These are phyloP conservation scores for Daboia siamensis DNA, from an alignment of 2,113 vertebrate species.

Conservation along the genomic window DNA sequence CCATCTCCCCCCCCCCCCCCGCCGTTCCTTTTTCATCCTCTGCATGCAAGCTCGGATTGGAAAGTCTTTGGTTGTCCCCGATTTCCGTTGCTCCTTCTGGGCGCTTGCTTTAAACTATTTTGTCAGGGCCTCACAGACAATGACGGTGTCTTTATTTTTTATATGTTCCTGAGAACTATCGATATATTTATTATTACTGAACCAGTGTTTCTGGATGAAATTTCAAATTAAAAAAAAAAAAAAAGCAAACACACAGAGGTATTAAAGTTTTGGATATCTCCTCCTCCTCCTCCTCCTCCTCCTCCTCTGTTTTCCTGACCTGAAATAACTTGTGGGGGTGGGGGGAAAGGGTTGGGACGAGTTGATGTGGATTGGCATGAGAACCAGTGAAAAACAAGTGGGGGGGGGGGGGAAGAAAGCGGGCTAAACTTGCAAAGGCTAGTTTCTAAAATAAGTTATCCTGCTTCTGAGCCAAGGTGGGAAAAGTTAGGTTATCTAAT, in stretches of 20 bases:
- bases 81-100: conserved; percentile 50
- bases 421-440: neutral
- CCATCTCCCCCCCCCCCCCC: accelerated
- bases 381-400: neutral
- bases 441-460: neutral
- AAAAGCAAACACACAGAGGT: neutral
- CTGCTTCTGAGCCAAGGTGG: neutral
- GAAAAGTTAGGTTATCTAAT: neutral
- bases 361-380: neutral
- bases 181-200: conserved; percentile 99
- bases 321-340: conserved; percentile 27
- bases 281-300: conserved; percentile 36
- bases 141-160: conserved; percentile 95
- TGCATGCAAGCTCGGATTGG: conserved; percentile 54
- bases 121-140: conserved; percentile 85
- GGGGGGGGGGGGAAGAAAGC: neutral
- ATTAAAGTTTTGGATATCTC: conserved; percentile 45
- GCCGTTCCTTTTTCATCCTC: conserved; percentile 6
- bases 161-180: conserved; percentile 98
- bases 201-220: conserved; percentile 89
- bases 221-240: conserved; percentile 98
- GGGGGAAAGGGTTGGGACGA: neutral
- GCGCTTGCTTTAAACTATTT: conserved; percentile 76
- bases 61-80: conserved; percentile 17
- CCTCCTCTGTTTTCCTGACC: neutral